Evolutionary conservation across 2,888 invertebrate genomes (phyloP).

Genomic region (Strigamia transsilvanica): DNA sequence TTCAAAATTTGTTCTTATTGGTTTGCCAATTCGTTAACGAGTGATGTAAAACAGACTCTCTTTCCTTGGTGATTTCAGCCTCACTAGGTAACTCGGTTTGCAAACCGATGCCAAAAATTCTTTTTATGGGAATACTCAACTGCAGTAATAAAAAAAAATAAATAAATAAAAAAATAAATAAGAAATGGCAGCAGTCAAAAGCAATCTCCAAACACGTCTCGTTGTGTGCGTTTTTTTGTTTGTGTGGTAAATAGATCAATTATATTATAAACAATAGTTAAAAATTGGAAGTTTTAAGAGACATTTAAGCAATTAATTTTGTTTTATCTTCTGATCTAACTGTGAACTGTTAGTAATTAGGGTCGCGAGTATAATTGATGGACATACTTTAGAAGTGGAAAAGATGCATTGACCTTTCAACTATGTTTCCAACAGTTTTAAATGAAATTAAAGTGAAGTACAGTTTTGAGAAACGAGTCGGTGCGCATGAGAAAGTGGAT

Average conservation of each 20-base stretch:
- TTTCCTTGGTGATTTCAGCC: not conserved
- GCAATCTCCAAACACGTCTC: not conserved
- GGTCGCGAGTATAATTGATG: not conserved
- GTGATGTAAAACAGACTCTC: not conserved
- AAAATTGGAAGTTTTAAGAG: not conserved
- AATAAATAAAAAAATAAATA: not conserved
- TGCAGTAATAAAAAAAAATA: not conserved
- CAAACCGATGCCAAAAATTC: conserved; percentile 14
- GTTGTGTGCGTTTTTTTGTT: not conserved
- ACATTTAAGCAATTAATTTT: not conserved
- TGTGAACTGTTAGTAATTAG: not conserved
- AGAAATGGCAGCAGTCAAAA: not conserved
- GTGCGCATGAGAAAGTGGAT: no score
- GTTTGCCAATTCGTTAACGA: not conserved
- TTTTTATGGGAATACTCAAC: conserved; percentile 15
- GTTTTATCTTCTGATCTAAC: not conserved
- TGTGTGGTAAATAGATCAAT: not conserved
- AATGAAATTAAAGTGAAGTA: not conserved
- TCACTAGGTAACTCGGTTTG: no score
- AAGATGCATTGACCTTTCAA: conserved; percentile 33
- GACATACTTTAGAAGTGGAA: not conserved
- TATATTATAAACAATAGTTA: not conserved
- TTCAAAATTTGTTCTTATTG: not conserved
- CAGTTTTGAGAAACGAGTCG: not conserved
- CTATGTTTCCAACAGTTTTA: not conserved